phyloP scores from a whole-genome alignment of 2,113 vertebrate genomes.

The Columba livia region DNA sequence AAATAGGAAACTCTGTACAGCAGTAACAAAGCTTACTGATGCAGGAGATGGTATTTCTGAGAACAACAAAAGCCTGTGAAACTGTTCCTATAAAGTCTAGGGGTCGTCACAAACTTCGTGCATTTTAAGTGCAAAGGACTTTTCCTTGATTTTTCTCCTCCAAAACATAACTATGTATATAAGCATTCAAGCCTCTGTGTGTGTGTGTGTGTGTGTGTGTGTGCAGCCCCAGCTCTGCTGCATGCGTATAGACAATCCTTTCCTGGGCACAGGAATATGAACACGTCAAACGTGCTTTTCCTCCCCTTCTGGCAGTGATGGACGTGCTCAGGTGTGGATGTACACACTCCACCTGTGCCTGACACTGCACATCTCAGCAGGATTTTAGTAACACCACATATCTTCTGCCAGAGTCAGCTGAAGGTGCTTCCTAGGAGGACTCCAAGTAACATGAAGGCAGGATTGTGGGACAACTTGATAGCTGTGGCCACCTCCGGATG shows the following conservation, averaged over 20 bases:
- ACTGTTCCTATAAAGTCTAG: neutral
- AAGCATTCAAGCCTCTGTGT: neutral
- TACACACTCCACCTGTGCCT: neutral
- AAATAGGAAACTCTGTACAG: neutral
- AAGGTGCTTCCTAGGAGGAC: neutral
- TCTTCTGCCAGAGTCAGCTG: neutral
- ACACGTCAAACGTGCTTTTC: accelerated
- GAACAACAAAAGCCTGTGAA: neutral
- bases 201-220: accelerated
- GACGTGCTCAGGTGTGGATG: accelerated
- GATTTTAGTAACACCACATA: neutral
- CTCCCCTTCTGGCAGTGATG: neutral
- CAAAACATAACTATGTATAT: neutral
- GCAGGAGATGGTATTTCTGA: neutral
- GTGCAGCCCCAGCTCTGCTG: neutral
- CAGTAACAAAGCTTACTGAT: neutral
- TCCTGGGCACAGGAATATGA: neutral
- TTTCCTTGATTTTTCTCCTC: neutral
- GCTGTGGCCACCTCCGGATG: neutral
- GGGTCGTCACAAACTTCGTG: neutral
- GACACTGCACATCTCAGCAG: neutral
- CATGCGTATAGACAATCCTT: neutral
- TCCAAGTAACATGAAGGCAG: neutral
- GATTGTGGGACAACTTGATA: neutral
- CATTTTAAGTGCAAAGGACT: neutral